A percentile compares a stretch with the other conserved stretches of the same genome.
Evolutionary conservation across 2,113 vertebrate genomes (phyloP).

Genomic region (Camelus dromedarius): DNA sequence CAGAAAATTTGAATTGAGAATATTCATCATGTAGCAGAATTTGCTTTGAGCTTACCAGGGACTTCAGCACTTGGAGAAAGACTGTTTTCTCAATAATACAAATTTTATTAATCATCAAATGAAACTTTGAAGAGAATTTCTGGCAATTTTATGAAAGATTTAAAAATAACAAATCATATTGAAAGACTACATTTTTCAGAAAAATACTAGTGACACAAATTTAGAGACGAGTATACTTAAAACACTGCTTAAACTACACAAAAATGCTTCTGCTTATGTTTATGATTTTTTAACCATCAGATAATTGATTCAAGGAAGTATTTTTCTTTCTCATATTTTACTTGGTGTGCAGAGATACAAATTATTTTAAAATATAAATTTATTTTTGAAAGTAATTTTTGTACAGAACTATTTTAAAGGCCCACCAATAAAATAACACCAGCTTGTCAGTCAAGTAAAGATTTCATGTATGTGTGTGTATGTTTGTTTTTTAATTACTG

Average conservation of each 20-base stretch:
- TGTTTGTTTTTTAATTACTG: neutral
- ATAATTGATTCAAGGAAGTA: neutral
- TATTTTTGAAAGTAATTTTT: conserved; percentile 22
- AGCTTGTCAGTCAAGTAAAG: neutral
- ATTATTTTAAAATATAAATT: neutral
- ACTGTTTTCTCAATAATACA: neutral
- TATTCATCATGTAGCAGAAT: neutral
- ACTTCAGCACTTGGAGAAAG: neutral
- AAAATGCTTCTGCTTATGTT: neutral
- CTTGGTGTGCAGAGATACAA: neutral
- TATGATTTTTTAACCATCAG: neutral
- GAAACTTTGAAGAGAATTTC: neutral
- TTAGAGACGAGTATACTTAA: neutral
- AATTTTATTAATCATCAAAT: neutral
- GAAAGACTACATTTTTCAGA: neutral
- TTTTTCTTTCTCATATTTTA: neutral
- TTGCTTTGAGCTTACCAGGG: neutral
- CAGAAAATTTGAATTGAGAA: neutral
- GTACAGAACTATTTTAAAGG: neutral
- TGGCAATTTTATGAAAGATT: neutral
- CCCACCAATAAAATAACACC: neutral
- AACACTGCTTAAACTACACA: neutral
- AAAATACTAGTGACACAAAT: neutral
- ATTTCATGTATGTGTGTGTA: neutral
- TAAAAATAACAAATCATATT: neutral